Evolutionary conservation across 2,888 invertebrate species (phyloP).

Genomic region (Spisula subtruncata): DNA sequence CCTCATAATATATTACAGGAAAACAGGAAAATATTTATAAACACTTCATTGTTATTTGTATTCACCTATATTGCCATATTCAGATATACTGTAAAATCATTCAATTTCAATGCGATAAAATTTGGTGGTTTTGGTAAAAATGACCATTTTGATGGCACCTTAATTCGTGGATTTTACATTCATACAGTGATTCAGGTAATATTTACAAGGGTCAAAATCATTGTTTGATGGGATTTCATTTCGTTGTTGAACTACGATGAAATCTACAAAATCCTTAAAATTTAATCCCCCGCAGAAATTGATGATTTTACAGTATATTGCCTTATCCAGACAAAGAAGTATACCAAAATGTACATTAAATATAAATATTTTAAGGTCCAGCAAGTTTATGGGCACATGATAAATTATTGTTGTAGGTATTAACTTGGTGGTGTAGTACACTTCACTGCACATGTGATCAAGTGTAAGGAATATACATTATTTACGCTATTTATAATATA

Average conservation of each 20-base stretch:
- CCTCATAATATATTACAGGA: neutral
- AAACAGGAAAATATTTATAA: neutral
- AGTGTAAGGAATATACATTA: neutral
- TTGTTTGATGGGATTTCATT: too few species aligned
- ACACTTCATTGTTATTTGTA: neutral
- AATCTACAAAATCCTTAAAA: too few species aligned
- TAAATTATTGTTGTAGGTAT: neutral
- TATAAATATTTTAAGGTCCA: neutral
- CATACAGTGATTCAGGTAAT: too few species aligned
- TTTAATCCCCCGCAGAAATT: too few species aligned
- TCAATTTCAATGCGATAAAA: too few species aligned
- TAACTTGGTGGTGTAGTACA: neutral
- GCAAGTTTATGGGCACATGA: neutral
- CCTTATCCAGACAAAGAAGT: neutral
- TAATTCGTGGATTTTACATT: too few species aligned
- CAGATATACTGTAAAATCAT: too few species aligned
- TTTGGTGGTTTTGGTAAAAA: too few species aligned
- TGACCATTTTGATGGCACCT: too few species aligned
- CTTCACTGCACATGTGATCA: slow-evolving; percentile 3
- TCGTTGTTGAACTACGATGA: too few species aligned
- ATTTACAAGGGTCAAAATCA: too few species aligned
- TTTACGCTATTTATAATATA: neutral
- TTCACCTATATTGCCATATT: neutral
- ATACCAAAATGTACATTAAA: slow-evolving; percentile 6
- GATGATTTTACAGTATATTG: too few species aligned